Percentiles rank a stretch among this genome's conserved stretches.
Evolutionary conservation across 2,888 invertebrate species (phyloP).

Genomic region (Gnatocerus cornutus): DNA sequence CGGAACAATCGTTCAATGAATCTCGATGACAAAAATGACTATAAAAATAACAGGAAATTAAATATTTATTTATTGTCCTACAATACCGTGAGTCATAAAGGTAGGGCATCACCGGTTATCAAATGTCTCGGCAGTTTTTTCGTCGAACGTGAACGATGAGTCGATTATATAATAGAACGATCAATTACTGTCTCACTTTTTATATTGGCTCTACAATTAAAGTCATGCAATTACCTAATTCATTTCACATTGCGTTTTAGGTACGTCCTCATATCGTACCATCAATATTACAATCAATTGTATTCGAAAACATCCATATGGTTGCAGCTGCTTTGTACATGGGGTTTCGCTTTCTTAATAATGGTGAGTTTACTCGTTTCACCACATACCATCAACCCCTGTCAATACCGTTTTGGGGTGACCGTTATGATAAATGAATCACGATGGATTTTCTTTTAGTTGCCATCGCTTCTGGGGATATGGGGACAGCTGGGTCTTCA

Average conservation of each 20-base stretch:
- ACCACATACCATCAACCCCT: constrained; percentile 14
- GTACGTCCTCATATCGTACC: constrained; percentile 88
- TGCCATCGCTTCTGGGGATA: constrained; percentile 85
- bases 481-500: constrained; percentile 92
- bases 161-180: constrained; percentile 34
- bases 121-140: not conserved
- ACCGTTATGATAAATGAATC: constrained; percentile 39
- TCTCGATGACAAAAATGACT: constrained; percentile 5
- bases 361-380: constrained; percentile 73
- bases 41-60: constrained; percentile 45
- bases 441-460: constrained; percentile 68
- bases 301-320: constrained; percentile 84
- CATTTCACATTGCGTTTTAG: constrained; percentile 72
- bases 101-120: constrained; percentile 38
- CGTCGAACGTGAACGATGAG: too few species aligned
- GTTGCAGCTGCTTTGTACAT: constrained; percentile 85
- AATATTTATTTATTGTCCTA: constrained; percentile 41
- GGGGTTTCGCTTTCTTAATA: constrained; percentile 84
- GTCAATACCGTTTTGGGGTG: constrained; percentile 23
- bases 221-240: constrained; percentile 36
- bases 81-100: constrained; percentile 44
- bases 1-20: constrained; percentile 30
- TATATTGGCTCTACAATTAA: constrained; percentile 22
- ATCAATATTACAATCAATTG: constrained; percentile 84
- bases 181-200: constrained; percentile 31